Evolutionary conservation across 2,888 invertebrate species (phyloP).

Genomic region (Ceratothoa steindachneri): DNA sequence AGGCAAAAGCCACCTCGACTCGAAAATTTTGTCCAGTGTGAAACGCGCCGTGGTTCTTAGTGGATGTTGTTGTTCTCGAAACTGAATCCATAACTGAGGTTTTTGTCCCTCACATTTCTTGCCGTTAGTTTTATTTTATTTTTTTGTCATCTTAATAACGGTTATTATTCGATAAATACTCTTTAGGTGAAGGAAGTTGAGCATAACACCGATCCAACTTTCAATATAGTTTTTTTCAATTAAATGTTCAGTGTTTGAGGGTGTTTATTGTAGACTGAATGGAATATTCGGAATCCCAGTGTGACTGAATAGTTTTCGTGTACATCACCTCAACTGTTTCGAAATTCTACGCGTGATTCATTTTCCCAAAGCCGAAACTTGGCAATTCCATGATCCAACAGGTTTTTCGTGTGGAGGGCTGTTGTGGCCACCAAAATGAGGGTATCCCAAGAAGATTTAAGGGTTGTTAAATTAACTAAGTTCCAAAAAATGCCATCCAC

Average conservation of each 20-base stretch:
- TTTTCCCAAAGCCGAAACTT: too few species aligned
- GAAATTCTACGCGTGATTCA: too few species aligned
- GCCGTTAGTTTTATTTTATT: too few species aligned
- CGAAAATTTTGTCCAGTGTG: not conserved
- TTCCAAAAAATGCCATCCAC: conserved; percentile 2
- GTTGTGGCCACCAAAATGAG: not conserved
- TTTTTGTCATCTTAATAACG: too few species aligned
- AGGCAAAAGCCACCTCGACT: not conserved
- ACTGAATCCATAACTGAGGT: not conserved
- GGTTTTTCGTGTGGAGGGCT: not conserved
- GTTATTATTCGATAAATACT: too few species aligned
- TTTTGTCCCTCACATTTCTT: too few species aligned
- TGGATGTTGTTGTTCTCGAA: not conserved
- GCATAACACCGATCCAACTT: too few species aligned
- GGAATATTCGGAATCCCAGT: not conserved
- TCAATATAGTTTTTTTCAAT: not conserved
- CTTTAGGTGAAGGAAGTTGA: too few species aligned
- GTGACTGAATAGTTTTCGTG: not conserved
- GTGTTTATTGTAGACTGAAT: not conserved
- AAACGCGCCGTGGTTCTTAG: not conserved
- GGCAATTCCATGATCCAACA: too few species aligned
- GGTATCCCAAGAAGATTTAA: not conserved
- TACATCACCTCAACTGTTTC: too few species aligned
- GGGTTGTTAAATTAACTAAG: not conserved
- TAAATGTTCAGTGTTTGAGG: not conserved